Percentiles rank a stretch among this genome's conserved stretches.
These are phyloP conservation scores for Donacobius atricapilla DNA, from an alignment of 2,113 vertebrate species.

Conservation along the genomic window DNA sequence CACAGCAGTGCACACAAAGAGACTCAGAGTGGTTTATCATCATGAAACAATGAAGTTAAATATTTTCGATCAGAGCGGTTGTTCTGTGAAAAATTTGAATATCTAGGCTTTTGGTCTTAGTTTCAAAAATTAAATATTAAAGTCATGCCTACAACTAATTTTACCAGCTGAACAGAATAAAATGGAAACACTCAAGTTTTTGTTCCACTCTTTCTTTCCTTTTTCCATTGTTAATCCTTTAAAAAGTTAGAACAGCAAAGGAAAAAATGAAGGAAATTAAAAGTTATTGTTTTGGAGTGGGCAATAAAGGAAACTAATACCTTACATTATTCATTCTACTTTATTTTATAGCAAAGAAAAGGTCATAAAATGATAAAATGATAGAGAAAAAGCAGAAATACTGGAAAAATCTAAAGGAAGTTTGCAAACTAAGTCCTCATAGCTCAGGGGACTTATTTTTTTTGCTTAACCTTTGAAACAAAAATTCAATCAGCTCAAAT, in stretches of 20 bases:
- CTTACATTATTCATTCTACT: not conserved
- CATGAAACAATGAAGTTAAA: not conserved
- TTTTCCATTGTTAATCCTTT: not conserved
- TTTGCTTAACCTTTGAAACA: not conserved
- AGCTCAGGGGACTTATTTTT: not conserved
- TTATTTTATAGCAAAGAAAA: not conserved
- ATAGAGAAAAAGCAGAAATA: not conserved
- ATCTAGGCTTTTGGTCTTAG: not conserved
- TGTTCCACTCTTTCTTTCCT: not conserved
- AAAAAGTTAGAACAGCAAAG: not conserved
- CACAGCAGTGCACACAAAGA: accelerated
- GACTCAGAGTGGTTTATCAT: not conserved
- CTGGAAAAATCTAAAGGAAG: not conserved
- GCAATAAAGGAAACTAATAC: not conserved
- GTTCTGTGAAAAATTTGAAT: not conserved
- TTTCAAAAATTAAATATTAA: not conserved
- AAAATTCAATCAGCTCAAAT: not conserved
- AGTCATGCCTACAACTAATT: not conserved
- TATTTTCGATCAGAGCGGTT: not conserved
- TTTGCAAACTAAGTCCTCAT: not conserved
- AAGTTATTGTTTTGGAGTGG: not conserved
- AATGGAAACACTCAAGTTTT: not conserved
- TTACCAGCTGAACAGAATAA: not conserved
- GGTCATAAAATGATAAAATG: not conserved
- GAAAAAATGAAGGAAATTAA: not conserved